Base-by-base conservation (phyloP, 2,113 vertebrate species). In the Nannobrachium achirus region DNA sequence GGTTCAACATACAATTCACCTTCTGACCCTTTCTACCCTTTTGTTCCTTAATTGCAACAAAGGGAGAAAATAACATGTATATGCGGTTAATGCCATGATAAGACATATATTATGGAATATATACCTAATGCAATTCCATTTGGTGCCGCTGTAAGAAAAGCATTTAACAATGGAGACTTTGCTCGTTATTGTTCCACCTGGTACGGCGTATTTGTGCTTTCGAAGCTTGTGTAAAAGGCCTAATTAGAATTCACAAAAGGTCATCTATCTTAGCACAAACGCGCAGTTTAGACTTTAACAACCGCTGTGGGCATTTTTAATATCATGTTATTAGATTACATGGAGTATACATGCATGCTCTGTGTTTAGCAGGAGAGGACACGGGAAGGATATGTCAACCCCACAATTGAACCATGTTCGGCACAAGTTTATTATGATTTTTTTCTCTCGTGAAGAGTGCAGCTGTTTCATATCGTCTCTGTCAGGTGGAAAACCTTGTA, bases 221-320 rank as follows among this genome's bases (percentile, higher is more conserved):
- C 67, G 20, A 72, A 84, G 78, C 56, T 79, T 50, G 8, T 73
- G 80, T 64, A 76, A 88, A 79, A 69, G 68, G 71, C 77, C 86
- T 90, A 73, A 86, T 91, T 90, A 89, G 73, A 83, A 90, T 90
- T 85, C 76, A 73, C 77, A 76, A 92, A 87, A 87, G 86, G 88
- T 89, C 80, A 76, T 86, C 82, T 69, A 81, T 86, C 76, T 69
- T 58, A 69, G 78, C 41, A 58, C 68, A 76, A 85, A 86, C 66
- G 75, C 49, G 67, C 66, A 0, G 48, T 69, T 10, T 69, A 76
- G 75, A 88, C 89, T 85, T n/a, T 86, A 88, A 91, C 85, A 87
- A 87, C 87, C 69, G 86, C 91, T 86, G 57, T 71, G 71, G 89
- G 91, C 89, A 73, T 89, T 91, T 92, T 92, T 91, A 93, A 93